Percentiles rank a stretch among this genome's conserved stretches.
phyloP scores from a whole-genome alignment of 1,140 invertebrate species.

The Triops cancriformis region DNA sequence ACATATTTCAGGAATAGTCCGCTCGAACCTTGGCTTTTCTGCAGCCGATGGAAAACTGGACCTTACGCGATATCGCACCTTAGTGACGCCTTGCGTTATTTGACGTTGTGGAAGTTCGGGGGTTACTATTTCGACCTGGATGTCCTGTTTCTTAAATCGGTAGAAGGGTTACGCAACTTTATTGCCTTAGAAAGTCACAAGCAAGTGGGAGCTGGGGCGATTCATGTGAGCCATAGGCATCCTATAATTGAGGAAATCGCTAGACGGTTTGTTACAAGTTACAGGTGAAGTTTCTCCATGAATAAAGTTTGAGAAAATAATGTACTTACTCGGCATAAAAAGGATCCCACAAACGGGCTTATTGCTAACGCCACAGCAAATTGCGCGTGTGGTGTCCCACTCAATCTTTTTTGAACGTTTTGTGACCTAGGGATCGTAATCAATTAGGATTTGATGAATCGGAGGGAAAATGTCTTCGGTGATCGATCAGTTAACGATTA shows the following conservation, averaged over 20 bases:
- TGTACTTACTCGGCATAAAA: too few species aligned
- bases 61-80: conserved; percentile 23
- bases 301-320: too few species aligned
- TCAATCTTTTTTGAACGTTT: too few species aligned
- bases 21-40: conserved; percentile 48
- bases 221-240: conserved; percentile 50
- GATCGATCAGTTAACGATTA: too few species aligned
- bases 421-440: too few species aligned
- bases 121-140: conserved; percentile 25
- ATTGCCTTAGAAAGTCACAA: conserved; percentile 48
- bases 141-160: conserved; percentile 17
- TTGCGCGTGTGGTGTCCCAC: too few species aligned
- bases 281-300: not conserved
- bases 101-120: conserved; percentile 22
- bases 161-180: conserved; percentile 12
- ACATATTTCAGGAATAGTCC: conserved; percentile 52
- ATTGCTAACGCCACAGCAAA: not conserved
- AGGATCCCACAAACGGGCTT: not conserved
- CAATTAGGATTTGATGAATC: too few species aligned
- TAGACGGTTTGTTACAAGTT: conserved; percentile 47
- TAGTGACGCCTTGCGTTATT: conserved; percentile 22
- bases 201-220: conserved; percentile 53
- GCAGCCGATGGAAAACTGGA: not conserved
- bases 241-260: conserved; percentile 51
- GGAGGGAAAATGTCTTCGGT: too few species aligned